Evolutionary conservation across 1,140 invertebrate genomes (phyloP).

Genomic region (Bombus impatiens): DNA sequence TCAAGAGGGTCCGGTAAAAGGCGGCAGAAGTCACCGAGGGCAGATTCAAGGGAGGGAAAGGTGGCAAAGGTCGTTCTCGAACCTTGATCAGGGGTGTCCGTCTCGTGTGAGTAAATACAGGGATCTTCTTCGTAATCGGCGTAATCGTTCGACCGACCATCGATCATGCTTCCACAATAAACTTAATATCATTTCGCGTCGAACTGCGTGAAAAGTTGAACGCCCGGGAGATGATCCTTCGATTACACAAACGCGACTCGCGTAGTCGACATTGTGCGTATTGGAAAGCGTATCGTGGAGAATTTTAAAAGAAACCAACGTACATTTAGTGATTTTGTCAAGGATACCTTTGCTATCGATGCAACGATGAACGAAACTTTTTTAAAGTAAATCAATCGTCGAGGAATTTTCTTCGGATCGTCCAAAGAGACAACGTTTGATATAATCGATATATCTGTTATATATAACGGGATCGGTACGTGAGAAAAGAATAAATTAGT

Average conservation of each 20-base stretch:
- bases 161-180: constrained; percentile 71
- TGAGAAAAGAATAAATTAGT: background rate
- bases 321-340: too few species aligned
- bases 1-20: constrained; percentile 62
- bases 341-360: background rate
- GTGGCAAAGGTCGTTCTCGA: constrained; percentile 29
- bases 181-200: constrained; percentile 65
- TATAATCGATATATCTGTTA: too few species aligned
- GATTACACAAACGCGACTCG: background rate
- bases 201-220: constrained; percentile 33
- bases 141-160: constrained; percentile 67
- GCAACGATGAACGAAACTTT: background rate
- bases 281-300: background rate
- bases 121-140: constrained; percentile 67
- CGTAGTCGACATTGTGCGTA: background rate
- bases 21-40: constrained; percentile 44
- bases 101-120: constrained; percentile 66
- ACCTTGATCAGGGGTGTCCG: constrained; percentile 26
- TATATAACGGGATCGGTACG: too few species aligned
- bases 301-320: background rate
- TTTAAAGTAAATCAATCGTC: background rate
- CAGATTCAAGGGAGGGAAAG: constrained; percentile 31
- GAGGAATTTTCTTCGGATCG: too few species aligned
- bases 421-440: too few species aligned
- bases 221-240: background rate